Percentiles rank a stretch among this genome's conserved stretches.
Conservation (phyloP, 2,797 vertebrate genomes). For the Carduelis carduelis region DNA sequence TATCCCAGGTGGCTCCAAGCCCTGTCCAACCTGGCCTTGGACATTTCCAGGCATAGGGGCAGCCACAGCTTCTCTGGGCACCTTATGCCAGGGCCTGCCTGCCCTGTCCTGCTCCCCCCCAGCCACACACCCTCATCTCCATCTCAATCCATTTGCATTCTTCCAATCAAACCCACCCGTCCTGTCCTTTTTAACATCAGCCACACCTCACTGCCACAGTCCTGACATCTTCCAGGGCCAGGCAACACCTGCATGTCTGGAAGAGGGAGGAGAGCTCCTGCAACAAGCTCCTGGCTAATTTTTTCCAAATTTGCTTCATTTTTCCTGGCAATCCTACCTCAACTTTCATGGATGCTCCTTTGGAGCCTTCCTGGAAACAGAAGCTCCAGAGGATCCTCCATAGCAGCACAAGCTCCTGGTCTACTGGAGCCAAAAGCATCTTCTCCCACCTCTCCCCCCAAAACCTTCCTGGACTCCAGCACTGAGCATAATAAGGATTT, state of each 20-base stretch:
- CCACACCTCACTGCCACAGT: neutral
- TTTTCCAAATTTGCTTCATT: neutral
- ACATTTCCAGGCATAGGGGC: neutral
- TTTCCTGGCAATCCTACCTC: neutral
- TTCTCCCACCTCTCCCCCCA: neutral
- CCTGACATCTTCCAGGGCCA: neutral
- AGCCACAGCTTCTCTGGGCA: neutral
- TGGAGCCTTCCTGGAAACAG: neutral
- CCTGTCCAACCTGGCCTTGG: fast-evolving
- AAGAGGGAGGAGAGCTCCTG: neutral
- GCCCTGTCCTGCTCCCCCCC: neutral
- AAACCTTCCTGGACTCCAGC: neutral
- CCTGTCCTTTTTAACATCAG: neutral
- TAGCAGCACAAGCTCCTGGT: neutral
- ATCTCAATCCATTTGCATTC: neutral
- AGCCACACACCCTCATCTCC: fast-evolving
- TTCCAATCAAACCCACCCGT: neutral
- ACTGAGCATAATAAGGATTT: neutral
- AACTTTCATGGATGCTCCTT: neutral
- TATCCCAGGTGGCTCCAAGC: neutral
- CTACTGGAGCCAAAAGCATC: neutral
- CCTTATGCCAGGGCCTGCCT: neutral
- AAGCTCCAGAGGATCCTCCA: neutral
- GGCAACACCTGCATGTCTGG: neutral
- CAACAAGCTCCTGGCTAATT: fast-evolving